Base-by-base conservation (phyloP, 2,113 vertebrate genomes). In the Hypomesus transpacificus region DNA sequence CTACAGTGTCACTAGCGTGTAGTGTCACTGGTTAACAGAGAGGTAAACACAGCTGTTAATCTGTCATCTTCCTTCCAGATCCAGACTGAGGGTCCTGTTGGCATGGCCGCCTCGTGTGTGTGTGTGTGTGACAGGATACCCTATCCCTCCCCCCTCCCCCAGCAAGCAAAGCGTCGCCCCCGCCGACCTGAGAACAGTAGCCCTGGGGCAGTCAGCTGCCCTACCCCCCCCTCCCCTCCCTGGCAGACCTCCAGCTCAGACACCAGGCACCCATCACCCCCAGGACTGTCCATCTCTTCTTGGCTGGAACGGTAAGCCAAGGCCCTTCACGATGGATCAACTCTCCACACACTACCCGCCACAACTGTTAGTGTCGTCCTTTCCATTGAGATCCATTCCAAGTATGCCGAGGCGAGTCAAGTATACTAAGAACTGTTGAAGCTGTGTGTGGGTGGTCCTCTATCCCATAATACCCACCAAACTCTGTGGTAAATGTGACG, bases 111-210 rank as follows among this genome's bases (percentile, higher is more conserved):
- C 39, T 46, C 9, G 69, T 79, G 75, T 75, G 14, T 67, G 34
- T 60, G 17, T 53, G 46, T 18, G 8, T n/a, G 14, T 70, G 50
- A 24, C 84, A 80, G 85, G 82, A 86, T 83, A 80, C 84, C 82
- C 73, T 3, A 26, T 84, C 28, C 26, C 65, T 53, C 69, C 66
- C 68, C 31, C 34, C 51, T 65, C 66, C 68, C 31, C 50, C 13
- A 76, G 77, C 22, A 17, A 14, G 20, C 71, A 81, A 31, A 22
- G 65, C 2, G 51, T 39, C 81, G 74, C 3, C 46, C 21, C 4
- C 3, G 18, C 9, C 54, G 51, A 52, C 70, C 28, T 69, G 70
- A 80, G 39, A 1, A 7, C 67, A 70, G 65, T n/a, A 24, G 17
- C 1, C 18, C 9, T 31, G 17, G 53, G 20, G 34, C 17, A 50